These are phyloP conservation scores for Drosophila limbata DNA, from an alignment of 2,888 invertebrate species.

Conservation along the genomic window DNA sequence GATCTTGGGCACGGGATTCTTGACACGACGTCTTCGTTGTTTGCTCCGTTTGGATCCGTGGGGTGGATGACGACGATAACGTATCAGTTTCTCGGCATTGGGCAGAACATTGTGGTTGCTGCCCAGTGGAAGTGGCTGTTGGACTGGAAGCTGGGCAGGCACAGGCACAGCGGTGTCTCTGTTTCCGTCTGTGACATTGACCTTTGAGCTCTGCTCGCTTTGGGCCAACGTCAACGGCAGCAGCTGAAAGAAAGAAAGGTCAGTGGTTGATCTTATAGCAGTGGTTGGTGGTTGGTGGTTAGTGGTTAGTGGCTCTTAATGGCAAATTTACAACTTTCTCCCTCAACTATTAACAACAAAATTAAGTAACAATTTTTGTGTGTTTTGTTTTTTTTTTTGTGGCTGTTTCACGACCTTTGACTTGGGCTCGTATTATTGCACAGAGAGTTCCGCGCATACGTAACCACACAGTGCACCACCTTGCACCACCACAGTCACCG, in stretches of 20 bases:
- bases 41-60: slow-evolving; percentile 72
- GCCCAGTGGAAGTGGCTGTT: background rate
- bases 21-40: slow-evolving; percentile 69
- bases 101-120: slow-evolving; percentile 42
- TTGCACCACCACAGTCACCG: slow-evolving; percentile 5
- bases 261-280: background rate
- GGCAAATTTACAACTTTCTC: slow-evolving; percentile 39
- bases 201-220: slow-evolving; percentile 7
- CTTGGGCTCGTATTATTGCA: slow-evolving; percentile 14
- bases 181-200: slow-evolving; percentile 26
- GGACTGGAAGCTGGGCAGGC: background rate
- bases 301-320: slow-evolving; percentile 1
- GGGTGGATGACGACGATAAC: slow-evolving; percentile 83
- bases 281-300: background rate
- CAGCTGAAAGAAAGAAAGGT: slow-evolving; percentile 29
- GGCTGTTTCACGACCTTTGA: slow-evolving; percentile 47
- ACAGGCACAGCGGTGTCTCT: background rate
- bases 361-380: slow-evolving; percentile 33
- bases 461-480: slow-evolving; percentile 19
- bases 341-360: slow-evolving; percentile 6
- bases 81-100: slow-evolving; percentile 74
- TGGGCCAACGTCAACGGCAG: slow-evolving; percentile 33
- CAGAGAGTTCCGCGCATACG: slow-evolving; percentile 37
- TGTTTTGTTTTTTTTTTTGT: background rate
- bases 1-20: slow-evolving; percentile 68